Conservation (phyloP, 2,113 vertebrate species). For the Chaetops frenatus region DNA sequence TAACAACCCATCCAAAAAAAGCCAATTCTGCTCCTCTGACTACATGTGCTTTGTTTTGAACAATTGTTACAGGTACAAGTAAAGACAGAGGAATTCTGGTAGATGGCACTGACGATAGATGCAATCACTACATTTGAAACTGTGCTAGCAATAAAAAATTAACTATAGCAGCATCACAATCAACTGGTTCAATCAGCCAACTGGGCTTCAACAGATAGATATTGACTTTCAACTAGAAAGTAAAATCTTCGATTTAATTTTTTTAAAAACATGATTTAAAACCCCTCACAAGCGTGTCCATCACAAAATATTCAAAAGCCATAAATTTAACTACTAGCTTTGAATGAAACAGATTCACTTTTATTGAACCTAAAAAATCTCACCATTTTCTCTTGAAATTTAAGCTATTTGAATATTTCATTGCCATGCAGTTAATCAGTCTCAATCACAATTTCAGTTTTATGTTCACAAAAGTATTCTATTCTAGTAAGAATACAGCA, state of each 20-base stretch:
- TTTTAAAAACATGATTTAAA: neutral
- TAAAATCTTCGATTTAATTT: neutral
- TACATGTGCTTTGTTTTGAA: neutral
- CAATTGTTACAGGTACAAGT: neutral
- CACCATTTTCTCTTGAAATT: neutral
- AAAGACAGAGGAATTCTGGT: neutral
- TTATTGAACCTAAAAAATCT: neutral
- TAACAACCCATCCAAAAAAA: neutral
- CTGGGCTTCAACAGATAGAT: neutral
- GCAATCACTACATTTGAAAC: neutral
- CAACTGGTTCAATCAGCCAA: neutral
- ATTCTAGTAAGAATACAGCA: neutral
- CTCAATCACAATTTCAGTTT: neutral
- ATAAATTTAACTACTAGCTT: neutral
- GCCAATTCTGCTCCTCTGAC: neutral
- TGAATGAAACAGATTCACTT: neutral
- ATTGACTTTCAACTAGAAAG: neutral
- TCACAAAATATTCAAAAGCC: neutral
- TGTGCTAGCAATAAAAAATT: neutral
- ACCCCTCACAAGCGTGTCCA: neutral
- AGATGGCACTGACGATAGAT: neutral
- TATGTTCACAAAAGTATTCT: neutral
- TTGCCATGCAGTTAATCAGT: neutral
- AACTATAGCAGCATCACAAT: neutral
- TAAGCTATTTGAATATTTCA: neutral